Percentiles rank a stretch among this genome's conserved stretches.
phyloP scores from a whole-genome alignment of 2,113 vertebrate genomes.

The Vimba vimba region DNA sequence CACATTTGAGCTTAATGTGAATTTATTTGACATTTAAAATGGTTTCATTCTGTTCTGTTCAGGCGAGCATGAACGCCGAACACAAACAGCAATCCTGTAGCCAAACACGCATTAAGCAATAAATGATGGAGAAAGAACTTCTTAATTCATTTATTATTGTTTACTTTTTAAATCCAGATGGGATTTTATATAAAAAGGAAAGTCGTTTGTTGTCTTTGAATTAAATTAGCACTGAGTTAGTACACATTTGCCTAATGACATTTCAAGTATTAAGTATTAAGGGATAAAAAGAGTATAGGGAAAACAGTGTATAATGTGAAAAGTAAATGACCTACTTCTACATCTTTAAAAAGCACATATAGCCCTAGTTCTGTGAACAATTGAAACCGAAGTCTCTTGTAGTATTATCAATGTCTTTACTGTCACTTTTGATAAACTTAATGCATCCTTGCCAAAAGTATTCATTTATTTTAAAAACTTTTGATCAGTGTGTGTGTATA shows the following conservation, averaged over 20 bases:
- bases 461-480: background rate
- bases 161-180: background rate
- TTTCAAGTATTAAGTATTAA: background rate
- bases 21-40: background rate
- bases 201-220: background rate
- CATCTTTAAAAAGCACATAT: background rate
- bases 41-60: background rate
- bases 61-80: no score
- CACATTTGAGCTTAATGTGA: background rate
- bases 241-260: background rate
- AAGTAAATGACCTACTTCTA: background rate
- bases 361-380: background rate
- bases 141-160: background rate
- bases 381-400: no score
- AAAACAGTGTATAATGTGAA: background rate
- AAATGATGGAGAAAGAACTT: no score
- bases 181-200: background rate
- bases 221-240: background rate
- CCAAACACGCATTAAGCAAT: background rate
- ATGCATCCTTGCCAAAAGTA: background rate
- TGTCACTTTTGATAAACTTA: background rate
- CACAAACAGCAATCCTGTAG: no score
- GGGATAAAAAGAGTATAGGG: background rate
- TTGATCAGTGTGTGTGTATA: no score
- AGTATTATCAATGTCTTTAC: no score